A percentile compares a stretch with the other conserved stretches of the same genome.
phyloP scores from a whole-genome alignment of 2,888 invertebrate species.

The Rhagonycha fulva region DNA sequence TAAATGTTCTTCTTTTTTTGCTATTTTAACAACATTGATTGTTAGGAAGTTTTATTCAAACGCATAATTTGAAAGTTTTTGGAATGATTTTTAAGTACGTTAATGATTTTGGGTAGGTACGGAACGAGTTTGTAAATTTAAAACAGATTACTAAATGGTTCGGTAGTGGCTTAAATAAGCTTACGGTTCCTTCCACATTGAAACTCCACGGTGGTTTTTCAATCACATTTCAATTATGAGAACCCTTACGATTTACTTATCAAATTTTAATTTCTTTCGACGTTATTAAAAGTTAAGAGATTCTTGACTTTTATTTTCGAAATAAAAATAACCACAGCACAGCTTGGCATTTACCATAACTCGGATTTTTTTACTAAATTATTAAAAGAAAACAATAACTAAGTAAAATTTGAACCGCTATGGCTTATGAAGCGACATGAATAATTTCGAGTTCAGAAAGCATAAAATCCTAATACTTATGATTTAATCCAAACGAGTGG shows the following conservation, averaged over 20 bases:
- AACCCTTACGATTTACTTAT: not conserved
- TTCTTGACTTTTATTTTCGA: not conserved
- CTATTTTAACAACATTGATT: not conserved
- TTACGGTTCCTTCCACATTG: not conserved
- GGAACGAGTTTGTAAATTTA: not conserved
- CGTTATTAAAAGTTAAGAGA: not conserved
- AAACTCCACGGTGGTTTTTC: not conserved
- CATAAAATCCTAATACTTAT: not conserved
- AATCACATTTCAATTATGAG: not conserved
- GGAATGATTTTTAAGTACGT: not conserved
- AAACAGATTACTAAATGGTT: not conserved
- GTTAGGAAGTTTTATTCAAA: not conserved
- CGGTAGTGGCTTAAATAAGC: not conserved
- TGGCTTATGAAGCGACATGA: not conserved
- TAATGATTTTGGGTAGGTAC: not conserved
- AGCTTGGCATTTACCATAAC: not conserved
- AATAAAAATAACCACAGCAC: not conserved
- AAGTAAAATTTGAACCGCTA: not conserved
- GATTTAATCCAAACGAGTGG: not conserved
- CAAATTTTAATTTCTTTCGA: not conserved
- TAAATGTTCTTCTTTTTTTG: not conserved
- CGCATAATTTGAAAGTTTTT: not conserved
- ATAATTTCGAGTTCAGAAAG: not conserved
- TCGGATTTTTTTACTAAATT: not conserved
- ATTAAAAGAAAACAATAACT: not conserved